Conservation (phyloP, 2,797 vertebrate species). For the Myiotriccus ornatus region DNA sequence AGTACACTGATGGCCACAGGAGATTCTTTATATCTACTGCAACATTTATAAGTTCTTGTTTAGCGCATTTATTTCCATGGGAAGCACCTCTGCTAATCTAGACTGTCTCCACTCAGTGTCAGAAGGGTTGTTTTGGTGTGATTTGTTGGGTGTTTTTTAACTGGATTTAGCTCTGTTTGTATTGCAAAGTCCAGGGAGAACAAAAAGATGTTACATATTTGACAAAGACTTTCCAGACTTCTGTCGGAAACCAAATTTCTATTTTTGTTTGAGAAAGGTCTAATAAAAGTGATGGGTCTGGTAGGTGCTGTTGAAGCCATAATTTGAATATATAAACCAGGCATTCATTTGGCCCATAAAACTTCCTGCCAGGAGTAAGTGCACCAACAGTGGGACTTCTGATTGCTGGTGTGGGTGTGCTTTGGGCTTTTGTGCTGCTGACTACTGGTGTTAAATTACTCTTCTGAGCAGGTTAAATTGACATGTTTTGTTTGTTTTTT, state of each 20-base stretch:
- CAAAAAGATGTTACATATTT: not conserved
- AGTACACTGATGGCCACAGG: not conserved
- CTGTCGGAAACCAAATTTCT: not conserved
- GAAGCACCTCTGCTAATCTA: not conserved
- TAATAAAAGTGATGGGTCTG: not conserved
- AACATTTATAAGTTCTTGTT: not conserved
- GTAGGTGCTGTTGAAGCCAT: not conserved
- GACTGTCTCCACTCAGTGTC: not conserved
- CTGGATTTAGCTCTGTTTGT: not conserved
- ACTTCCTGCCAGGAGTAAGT: not conserved
- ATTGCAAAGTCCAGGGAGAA: not conserved
- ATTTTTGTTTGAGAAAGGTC: not conserved
- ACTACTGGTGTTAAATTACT: not conserved
- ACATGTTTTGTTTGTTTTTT: not conserved
- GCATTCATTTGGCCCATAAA: accelerated
- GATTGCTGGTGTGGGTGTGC: not conserved
- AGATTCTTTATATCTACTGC: not conserved
- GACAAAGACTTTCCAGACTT: not conserved
- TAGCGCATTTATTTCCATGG: not conserved
- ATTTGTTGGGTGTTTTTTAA: not conserved
- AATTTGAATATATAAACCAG: not conserved
- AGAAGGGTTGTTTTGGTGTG: not conserved
- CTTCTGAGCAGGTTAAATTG: slow-evolving; percentile 17
- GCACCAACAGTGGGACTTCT: not conserved
- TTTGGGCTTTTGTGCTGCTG: not conserved